Base-by-base conservation (phyloP, 2,113 vertebrate species). In the Cyprinodon variegatus region DNA sequence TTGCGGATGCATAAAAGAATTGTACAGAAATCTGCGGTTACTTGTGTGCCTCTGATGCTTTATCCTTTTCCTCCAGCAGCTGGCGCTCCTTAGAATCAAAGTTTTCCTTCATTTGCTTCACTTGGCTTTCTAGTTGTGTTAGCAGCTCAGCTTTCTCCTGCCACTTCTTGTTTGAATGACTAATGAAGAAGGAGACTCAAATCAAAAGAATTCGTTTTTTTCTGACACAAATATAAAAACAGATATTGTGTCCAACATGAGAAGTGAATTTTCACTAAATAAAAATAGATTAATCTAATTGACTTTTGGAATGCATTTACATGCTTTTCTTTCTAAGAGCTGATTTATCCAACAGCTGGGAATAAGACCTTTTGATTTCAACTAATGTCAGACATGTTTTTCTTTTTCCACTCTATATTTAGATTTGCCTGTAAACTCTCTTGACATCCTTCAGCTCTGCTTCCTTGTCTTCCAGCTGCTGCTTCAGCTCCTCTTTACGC, bases 51-150 rank as follows among this genome's bases (percentile, higher is more conserved):
- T 96, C 94, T 67, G 95, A 91, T 72, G 96, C 95, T 94, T 92
- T 95, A 76, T 98, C 94, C 90, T 93, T 95, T 85, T 99, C 97
- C 39, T 97, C 95, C 83, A 92, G 94, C 79, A 99, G 90, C 57
- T 91, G 87, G 70, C 76, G 94, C 88, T 99, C 97, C 86, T 97
- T 98, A 70, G 92, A 92, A 90, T 98, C 96, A 64, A 99, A 99
- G 71, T 85, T 95, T 72, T 96, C 96, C 90, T 98, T 98, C 91
- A 96, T 97, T 81, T 95, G 94, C 84, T 96, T 99, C 83, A 99
- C 97, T 85, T 98, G 96, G 72, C 86, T 88, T 92, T 99, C 97
- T 83, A 99, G 94, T 20, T 89, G 94, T 83, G 90, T 93, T 41
- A 99, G 92, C 20, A 99, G 90, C 48, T 97, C 96, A 65, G 94